phyloP scores from a whole-genome alignment of 2,797 vertebrate genomes.

The Lithobates sylvaticus region DNA sequence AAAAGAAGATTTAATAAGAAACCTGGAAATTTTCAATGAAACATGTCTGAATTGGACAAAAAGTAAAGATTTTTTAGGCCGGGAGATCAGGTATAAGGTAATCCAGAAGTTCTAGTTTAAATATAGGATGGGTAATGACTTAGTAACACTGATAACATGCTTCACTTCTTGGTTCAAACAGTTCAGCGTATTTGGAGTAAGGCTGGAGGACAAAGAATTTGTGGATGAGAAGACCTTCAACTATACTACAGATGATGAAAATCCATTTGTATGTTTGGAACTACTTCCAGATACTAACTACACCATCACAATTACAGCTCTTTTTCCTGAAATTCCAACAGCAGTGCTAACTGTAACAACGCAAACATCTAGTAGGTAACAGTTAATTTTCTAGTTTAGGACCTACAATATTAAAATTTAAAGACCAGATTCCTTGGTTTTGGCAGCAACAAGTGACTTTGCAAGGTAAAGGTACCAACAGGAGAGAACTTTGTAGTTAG shows the following conservation, averaged over 20 bases:
- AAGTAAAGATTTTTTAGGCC: conserved; percentile 42
- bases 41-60: conserved; percentile 68
- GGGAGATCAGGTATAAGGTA: conserved; percentile 64
- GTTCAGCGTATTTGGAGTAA: conserved; percentile 83
- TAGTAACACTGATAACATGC: too few relatives aligned
- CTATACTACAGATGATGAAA: conserved; percentile 75
- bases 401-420: too few relatives aligned
- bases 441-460: too few relatives aligned
- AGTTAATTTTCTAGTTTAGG: not conserved
- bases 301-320: conserved; percentile 83
- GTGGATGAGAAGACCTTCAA: conserved; percentile 73
- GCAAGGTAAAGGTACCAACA: too few relatives aligned
- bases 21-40: conserved; percentile 64
- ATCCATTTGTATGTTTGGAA: conserved; percentile 83
- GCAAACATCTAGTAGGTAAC: conserved; percentile 56
- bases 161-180: conserved; percentile 52
- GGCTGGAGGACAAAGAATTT: conserved; percentile 85
- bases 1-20: conserved; percentile 61
- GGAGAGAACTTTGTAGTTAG: too few relatives aligned
- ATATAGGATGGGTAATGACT: not conserved
- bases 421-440: too few relatives aligned
- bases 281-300: conserved; percentile 90
- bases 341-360: conserved; percentile 19
- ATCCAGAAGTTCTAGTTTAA: conserved; percentile 2
- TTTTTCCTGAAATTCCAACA: conserved; percentile 76